Conservation (phyloP, 2,113 vertebrate genomes). For the Micromys minutus region DNA sequence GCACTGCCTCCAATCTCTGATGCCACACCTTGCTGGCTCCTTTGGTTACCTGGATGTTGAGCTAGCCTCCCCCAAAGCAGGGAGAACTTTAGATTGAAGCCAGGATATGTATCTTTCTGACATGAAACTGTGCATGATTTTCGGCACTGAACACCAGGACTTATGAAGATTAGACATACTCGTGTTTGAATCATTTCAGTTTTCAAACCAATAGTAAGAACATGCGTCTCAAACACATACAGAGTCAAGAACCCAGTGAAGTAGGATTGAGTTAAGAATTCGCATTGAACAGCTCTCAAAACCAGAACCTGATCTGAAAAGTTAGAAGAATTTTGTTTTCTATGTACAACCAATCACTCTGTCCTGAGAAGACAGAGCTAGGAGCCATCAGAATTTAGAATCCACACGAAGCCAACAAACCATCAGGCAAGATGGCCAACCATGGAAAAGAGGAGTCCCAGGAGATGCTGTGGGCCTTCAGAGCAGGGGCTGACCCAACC, state of each 20-base stretch:
- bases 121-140: not conserved
- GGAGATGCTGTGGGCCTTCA: not conserved
- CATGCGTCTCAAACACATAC: not conserved
- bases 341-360: not conserved
- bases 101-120: not conserved
- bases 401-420: not conserved
- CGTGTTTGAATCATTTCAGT: not conserved
- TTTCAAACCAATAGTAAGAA: conserved; percentile 1
- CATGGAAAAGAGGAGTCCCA: not conserved
- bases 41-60: too few relatives aligned
- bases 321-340: not conserved
- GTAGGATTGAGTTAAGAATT: not conserved
- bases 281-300: conserved; percentile 21
- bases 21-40: too few relatives aligned
- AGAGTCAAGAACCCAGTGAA: not conserved
- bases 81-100: conserved; percentile 1
- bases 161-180: not conserved
- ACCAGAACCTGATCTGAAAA: conserved; percentile 15
- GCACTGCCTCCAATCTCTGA: too few relatives aligned
- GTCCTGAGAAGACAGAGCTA: not conserved
- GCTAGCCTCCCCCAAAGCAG: too few relatives aligned
- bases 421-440: not conserved
- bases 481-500: not conserved
- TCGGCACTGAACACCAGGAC: conserved; percentile 35
- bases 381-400: not conserved